phyloP scores from a whole-genome alignment of 2,113 vertebrate species.

The Rhadina sibilatrix region DNA sequence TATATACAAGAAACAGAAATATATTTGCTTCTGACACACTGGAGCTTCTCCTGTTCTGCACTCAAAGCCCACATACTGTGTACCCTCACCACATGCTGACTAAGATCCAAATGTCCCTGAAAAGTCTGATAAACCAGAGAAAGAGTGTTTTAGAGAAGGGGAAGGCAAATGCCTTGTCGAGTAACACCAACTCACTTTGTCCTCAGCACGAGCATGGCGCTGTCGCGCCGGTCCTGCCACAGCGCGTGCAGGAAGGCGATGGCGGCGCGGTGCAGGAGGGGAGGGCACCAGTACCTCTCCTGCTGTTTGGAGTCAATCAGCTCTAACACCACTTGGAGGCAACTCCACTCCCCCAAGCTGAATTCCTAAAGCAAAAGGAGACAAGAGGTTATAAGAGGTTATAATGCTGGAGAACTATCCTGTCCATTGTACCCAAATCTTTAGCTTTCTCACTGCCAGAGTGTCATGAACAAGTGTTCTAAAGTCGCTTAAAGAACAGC shows the following conservation, averaged over 20 bases:
- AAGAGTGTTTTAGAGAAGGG: neutral
- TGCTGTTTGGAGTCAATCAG: constrained; percentile 89
- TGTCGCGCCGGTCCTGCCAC: constrained; percentile 96
- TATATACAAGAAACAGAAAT: neutral
- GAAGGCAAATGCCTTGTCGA: neutral
- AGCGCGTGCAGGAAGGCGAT: constrained; percentile 93
- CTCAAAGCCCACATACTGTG: neutral
- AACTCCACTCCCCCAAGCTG: constrained; percentile 92
- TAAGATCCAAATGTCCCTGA: neutral
- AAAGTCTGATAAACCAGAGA: neutral
- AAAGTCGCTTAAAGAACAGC: neutral
- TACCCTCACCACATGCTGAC: neutral
- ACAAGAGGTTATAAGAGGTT: neutral
- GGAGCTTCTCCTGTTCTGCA: neutral
- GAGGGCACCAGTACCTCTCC: constrained; percentile 92
- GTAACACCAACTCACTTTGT: constrained; percentile 80
- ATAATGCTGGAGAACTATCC: neutral
- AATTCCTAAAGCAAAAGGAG: constrained; percentile 81
- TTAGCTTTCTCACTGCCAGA: neutral
- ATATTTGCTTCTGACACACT: neutral
- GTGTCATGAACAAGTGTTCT: neutral
- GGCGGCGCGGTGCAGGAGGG: constrained; percentile 88
- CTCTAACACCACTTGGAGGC: constrained; percentile 90
- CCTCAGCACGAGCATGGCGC: constrained; percentile 91
- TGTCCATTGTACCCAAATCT: neutral